phyloP scores from a whole-genome alignment of 2,888 invertebrate genomes.

The Margaritifera margaritifera region DNA sequence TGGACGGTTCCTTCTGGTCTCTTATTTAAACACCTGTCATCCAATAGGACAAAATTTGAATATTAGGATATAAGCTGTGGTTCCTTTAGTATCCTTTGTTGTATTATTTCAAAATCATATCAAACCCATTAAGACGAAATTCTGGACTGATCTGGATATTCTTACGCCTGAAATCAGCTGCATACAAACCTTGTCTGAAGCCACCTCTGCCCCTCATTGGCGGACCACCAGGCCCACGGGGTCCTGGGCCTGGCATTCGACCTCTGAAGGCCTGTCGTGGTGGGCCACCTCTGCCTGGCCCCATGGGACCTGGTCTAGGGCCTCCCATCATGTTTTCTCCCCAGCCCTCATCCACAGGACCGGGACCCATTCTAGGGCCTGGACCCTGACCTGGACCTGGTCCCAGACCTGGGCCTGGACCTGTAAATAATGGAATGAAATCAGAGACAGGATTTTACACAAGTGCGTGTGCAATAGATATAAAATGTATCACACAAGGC shows the following conservation, averaged over 20 bases:
- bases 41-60: too few species aligned
- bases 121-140: background rate
- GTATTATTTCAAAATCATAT: too few species aligned
- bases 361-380: constrained; percentile 13
- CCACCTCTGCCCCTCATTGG: constrained; percentile 32
- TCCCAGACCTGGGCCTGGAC: background rate
- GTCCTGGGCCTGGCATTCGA: constrained; percentile 24
- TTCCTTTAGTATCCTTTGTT: too few species aligned
- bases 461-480: too few species aligned
- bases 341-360: constrained; percentile 30
- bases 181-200: background rate
- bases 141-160: too few species aligned
- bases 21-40: too few species aligned
- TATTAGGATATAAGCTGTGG: too few species aligned
- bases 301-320: constrained; percentile 27
- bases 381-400: constrained; percentile 17
- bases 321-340: constrained; percentile 49
- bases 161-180: background rate
- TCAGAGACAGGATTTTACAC: too few species aligned
- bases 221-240: constrained; percentile 24
- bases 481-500: too few species aligned
- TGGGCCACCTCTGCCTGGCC: constrained; percentile 25
- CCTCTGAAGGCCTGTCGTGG: constrained; percentile 14
- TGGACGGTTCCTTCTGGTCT: too few species aligned
- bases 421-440: too few species aligned